Evolutionary conservation across 2,113 vertebrate genomes (phyloP), one percentile per base, ranked within the genome.

Genomic region (Falco punctatus): DNA sequence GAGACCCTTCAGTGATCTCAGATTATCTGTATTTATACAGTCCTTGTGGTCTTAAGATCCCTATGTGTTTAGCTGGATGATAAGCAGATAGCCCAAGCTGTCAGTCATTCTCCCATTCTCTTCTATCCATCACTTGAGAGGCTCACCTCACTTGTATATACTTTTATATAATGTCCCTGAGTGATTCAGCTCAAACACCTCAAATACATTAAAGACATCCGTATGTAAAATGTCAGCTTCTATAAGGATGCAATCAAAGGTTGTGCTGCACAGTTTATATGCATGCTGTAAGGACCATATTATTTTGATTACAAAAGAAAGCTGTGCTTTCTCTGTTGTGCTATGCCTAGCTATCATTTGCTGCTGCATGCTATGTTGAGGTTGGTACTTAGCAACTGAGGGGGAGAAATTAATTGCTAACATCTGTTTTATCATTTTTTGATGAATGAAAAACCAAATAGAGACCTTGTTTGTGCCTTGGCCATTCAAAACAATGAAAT

Each of bases 251-350:
- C 48, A 88, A 85, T 44, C 82, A 86, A 75, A 79, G 27, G 57
- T 69, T 92, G 42, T 21, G 51, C 51, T 62, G 59, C 38, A 44
- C 17, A 77, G 64, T 40, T 92, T 44, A 51, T 75, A 40, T 1
- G 1, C 22, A 40, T 26, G 27, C 24, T 72, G 18, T 75, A 79
- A 89, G 67, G 66, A 85, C 52, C 73, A 28, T 62, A 73, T 72
- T 95, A 92, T 92, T 96, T 35, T 86, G 51, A 85, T 77, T 71
- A 85, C 42, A 88, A 81, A 93, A 91, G 81, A 78, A 94, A 96
- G 32, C 59, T 91, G 52, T 90, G 69, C 69, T 82, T 94, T 94
- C 92, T 92, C 85, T 90, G 66, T 92, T 0, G 0, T 48, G 44
- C 46, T 35, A 73, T 78, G n/a, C 70, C 64, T 51, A 59, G 24